A percentile compares a stretch with the other conserved stretches of the same genome.
Conservation (phyloP, 2,888 invertebrate species). For the Drosophila pegasa region DNA sequence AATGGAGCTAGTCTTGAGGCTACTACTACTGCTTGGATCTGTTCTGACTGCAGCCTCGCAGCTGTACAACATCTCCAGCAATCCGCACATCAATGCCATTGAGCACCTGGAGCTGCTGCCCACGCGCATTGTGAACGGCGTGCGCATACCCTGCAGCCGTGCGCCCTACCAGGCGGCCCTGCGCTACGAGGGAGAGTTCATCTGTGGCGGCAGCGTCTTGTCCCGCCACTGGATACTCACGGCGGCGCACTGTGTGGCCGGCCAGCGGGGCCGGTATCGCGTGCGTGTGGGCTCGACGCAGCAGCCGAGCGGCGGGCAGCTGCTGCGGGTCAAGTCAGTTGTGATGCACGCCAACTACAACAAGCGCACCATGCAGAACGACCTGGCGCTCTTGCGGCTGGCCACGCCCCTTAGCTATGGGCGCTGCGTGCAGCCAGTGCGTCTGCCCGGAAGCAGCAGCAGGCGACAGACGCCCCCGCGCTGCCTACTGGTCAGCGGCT, state of each 20-base stretch:
- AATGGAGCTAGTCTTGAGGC: background rate
- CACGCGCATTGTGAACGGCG: slow-evolving; percentile 5
- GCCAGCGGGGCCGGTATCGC: background rate
- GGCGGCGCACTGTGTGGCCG: slow-evolving; percentile 61
- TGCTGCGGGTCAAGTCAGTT: slow-evolving; percentile 21
- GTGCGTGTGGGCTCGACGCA: slow-evolving; percentile 17
- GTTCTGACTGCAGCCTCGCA: background rate
- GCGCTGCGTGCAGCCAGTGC: slow-evolving; percentile 25
- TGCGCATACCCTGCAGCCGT: background rate
- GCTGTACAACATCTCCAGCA: slow-evolving; percentile 1
- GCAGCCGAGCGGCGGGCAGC: slow-evolving; percentile 16
- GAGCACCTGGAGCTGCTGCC: background rate
- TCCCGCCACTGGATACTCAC: slow-evolving; percentile 55
- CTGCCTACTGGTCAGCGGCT: slow-evolving; percentile 34
- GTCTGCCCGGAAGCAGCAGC: slow-evolving; percentile 33
- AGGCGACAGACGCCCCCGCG: slow-evolving; percentile 18
- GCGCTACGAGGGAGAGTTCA: slow-evolving; percentile 11
- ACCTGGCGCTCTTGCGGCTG: slow-evolving; percentile 61
- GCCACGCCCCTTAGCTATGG: slow-evolving; percentile 27
- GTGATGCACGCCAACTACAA: slow-evolving; percentile 42
- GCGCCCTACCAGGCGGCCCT: background rate
- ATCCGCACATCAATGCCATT: background rate
- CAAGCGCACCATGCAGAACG: slow-evolving; percentile 46
- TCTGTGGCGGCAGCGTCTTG: slow-evolving; percentile 66
- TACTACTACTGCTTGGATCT: background rate